Conservation (phyloP, 1,140 invertebrate species). For the Macrotrachela quadricornifera region DNA sequence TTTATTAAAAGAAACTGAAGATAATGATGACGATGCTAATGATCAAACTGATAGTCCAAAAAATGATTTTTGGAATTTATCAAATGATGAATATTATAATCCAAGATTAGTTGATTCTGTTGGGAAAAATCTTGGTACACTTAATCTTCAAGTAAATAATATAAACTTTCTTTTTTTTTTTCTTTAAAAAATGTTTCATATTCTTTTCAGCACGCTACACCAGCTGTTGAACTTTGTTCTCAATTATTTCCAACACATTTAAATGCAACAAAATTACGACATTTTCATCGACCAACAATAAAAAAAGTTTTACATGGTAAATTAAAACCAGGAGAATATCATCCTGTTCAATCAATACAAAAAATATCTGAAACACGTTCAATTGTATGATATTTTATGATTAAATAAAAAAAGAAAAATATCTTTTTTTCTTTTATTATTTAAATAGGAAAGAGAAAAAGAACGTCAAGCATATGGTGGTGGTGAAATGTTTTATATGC, state of each 20-base stretch:
- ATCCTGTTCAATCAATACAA: slow-evolving; percentile 68
- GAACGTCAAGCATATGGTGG: slow-evolving; percentile 69
- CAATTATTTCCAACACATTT: slow-evolving; percentile 87
- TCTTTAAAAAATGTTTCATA: too few relatives aligned
- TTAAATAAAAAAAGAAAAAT: too few relatives aligned
- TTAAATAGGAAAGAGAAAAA: slow-evolving; percentile 65
- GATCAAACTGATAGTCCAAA: background rate
- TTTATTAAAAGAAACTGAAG: background rate
- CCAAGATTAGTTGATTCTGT: slow-evolving; percentile 26
- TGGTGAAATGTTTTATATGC: slow-evolving; percentile 96
- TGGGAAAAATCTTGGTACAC: slow-evolving; percentile 37
- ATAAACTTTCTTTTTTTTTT: too few relatives aligned
- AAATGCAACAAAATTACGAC: slow-evolving; percentile 55
- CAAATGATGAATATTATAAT: slow-evolving; percentile 88
- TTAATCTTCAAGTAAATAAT: background rate
- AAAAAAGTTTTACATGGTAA: slow-evolving; percentile 64
- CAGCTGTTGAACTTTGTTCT: slow-evolving; percentile 70
- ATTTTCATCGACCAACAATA: slow-evolving; percentile 75
- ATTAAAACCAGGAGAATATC: slow-evolving; percentile 35
- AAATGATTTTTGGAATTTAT: slow-evolving; percentile 22
- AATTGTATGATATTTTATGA: too few relatives aligned
- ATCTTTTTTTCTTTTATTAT: background rate
- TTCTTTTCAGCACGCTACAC: slow-evolving; percentile 73
- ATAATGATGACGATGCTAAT: background rate
- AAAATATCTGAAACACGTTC: slow-evolving; percentile 56